Evolutionary conservation across 1,140 invertebrate genomes (phyloP).

Genomic region (Laupala kohalensis): DNA sequence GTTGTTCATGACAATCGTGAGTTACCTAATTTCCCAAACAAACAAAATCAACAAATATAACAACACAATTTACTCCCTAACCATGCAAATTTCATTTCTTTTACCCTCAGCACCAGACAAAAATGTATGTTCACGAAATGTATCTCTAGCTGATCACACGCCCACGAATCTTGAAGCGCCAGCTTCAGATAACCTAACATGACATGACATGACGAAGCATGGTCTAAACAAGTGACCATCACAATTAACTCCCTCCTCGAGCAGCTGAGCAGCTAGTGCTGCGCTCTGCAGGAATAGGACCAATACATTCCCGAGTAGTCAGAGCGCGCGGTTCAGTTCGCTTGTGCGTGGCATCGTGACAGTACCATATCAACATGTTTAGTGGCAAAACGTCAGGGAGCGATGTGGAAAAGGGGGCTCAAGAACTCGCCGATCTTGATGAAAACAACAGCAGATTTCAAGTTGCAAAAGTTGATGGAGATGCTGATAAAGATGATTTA

Average conservation of each 20-base stretch:
- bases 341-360: not conserved
- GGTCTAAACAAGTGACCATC: too few relatives aligned
- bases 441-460: slow-evolving; percentile 26
- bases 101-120: too few relatives aligned
- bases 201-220: too few relatives aligned
- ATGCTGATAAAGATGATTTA: slow-evolving; percentile 14
- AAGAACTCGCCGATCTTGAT: slow-evolving; percentile 18
- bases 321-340: slow-evolving; percentile 4
- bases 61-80: too few relatives aligned
- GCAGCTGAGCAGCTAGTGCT: not conserved
- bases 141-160: too few relatives aligned
- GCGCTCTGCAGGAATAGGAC: not conserved
- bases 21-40: too few relatives aligned
- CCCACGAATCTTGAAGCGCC: too few relatives aligned
- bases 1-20: too few relatives aligned
- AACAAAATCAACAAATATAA: too few relatives aligned
- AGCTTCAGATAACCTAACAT: too few relatives aligned
- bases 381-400: not conserved
- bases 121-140: too few relatives aligned
- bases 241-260: not conserved
- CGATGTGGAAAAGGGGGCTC: slow-evolving; percentile 6
- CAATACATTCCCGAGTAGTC: not conserved
- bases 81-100: too few relatives aligned
- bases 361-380: not conserved
- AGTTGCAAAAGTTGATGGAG: slow-evolving; percentile 29